Conservation (phyloP, 2,797 vertebrate genomes). For the Notoglanidium macrostoma region DNA sequence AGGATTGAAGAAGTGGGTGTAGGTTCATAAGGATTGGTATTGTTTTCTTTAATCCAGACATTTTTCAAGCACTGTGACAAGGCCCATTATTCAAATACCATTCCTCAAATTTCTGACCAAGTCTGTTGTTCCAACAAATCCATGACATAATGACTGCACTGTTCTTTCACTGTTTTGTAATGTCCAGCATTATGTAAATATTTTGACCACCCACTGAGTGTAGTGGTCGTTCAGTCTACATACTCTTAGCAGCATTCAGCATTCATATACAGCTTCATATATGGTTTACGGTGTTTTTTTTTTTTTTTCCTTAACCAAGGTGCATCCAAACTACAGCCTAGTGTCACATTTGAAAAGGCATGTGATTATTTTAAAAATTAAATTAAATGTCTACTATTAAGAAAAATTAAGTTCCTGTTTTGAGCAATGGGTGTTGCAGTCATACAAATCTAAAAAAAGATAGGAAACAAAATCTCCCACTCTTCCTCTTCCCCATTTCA, state of each 20-base stretch:
- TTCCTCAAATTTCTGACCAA: conserved; percentile 25
- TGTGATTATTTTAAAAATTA: not conserved
- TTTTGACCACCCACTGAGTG: conserved; percentile 18
- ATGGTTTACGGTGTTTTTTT: not conserved
- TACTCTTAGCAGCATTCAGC: not conserved
- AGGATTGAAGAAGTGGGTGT: not conserved
- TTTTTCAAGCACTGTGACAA: conserved; percentile 17
- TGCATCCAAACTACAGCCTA: not conserved
- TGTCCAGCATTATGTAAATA: conserved; percentile 33
- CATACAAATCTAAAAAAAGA: not conserved
- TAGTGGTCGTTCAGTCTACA: not conserved
- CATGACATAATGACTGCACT: conserved; percentile 22
- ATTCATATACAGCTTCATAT: not conserved
- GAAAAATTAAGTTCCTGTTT: not conserved
- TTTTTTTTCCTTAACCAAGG: not conserved
- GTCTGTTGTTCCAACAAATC: conserved; percentile 13
- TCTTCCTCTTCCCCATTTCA: no score
- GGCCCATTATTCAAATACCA: conserved; percentile 22
- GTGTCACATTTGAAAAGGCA: not conserved
- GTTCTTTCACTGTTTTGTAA: conserved; percentile 7
- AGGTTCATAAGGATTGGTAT: not conserved
- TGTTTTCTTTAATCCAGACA: conserved; percentile 4
- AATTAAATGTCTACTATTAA: not conserved
- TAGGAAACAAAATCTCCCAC: no score
- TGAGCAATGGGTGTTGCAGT: not conserved